A percentile compares a stretch with the other conserved stretches of the same genome.
These are phyloP conservation scores for Mesodorylaimus sp. DNA, from an alignment of 2,888 invertebrate species.

Conservation along the genomic window DNA sequence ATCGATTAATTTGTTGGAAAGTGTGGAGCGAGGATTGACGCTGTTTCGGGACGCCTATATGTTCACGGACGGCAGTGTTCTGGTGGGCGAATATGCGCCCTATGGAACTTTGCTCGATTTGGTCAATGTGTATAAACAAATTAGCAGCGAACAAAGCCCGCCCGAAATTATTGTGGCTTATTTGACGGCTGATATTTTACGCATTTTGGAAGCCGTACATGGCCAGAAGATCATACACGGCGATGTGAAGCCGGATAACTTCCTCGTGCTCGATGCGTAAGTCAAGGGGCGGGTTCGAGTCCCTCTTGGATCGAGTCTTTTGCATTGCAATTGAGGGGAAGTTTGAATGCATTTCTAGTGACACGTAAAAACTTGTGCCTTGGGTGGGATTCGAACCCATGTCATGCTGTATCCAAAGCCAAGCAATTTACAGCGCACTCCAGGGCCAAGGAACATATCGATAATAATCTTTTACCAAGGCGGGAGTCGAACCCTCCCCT, in stretches of 20 bases:
- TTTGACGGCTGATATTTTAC: slow-evolving; percentile 60
- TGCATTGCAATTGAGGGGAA: too few relatives aligned
- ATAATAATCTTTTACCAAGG: too few relatives aligned
- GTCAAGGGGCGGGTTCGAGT: too few relatives aligned
- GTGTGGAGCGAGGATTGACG: neutral
- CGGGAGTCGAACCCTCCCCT: too few relatives aligned
- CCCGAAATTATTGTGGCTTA: slow-evolving; percentile 47
- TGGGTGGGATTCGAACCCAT: too few relatives aligned
- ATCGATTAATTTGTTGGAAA: neutral
- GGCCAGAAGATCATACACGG: slow-evolving; percentile 74
- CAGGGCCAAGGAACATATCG: too few relatives aligned
- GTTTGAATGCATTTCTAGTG: too few relatives aligned
- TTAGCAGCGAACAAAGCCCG: slow-evolving; percentile 39
- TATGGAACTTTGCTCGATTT: slow-evolving; percentile 60
- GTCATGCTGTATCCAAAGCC: too few relatives aligned
- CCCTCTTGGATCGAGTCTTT: too few relatives aligned
- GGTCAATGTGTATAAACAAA: slow-evolving; percentile 15
- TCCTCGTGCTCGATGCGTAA: too few relatives aligned
- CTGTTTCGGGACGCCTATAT: slow-evolving; percentile 40
- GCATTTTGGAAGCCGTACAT: slow-evolving; percentile 64
- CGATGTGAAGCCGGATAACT: slow-evolving; percentile 87
- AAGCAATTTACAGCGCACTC: too few relatives aligned
- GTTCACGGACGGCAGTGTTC: slow-evolving; percentile 58
- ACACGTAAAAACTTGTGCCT: too few relatives aligned
- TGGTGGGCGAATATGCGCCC: slow-evolving; percentile 56